Base-by-base conservation (phyloP, 64 coral and sea anemone genomes). In the Dendronephthya gigantea region DNA sequence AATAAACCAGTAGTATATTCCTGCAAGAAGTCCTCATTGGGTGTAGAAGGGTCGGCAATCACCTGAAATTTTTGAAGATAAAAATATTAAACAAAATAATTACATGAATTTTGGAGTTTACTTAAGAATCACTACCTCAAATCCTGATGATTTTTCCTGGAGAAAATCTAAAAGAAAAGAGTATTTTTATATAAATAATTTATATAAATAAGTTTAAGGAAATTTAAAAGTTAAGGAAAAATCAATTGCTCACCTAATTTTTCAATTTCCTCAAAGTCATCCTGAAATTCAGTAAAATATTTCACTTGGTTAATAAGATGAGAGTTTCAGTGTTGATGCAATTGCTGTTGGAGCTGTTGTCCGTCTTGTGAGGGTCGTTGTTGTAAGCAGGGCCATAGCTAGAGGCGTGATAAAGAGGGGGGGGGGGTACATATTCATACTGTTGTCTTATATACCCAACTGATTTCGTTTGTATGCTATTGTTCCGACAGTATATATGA, bases 11-110 rank as follows among this genome's bases (percentile, higher is more conserved):
- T 74, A 29, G 87, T 91, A 7, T 39, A 82, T 29, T 83, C 25
- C 7, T 62, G 55, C 25, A 62, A 62, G 25, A n/a, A 58, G 51
- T 15, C 6, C 7, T 62, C 55, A 15, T 62, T 1, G 55, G 55
- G 55, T 13, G 55, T 62, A 15, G 25, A n/a, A 62, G 4, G 25
- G 55, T 84, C 84, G 23, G 91, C 92, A 37, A 59, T 83, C 2
- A 93, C 85, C 14, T 91, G 90, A 27, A 88, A 72, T 37, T 84
- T 90, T 7, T 82, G 91, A 83, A 14, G 90, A 76, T 49, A 96
- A 17, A 33, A 1, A 34, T 4, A 39, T 39, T 69, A 35, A 36
- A 15, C 49, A 83, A 52, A 55, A 43, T 83, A 56, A 36, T 17
- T 34, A 36, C 19, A 59, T 37, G 1, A 49, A 39, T 45, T 45